Base-by-base conservation (phyloP, 2,888 invertebrate species). In the Adineta ricciae region DNA sequence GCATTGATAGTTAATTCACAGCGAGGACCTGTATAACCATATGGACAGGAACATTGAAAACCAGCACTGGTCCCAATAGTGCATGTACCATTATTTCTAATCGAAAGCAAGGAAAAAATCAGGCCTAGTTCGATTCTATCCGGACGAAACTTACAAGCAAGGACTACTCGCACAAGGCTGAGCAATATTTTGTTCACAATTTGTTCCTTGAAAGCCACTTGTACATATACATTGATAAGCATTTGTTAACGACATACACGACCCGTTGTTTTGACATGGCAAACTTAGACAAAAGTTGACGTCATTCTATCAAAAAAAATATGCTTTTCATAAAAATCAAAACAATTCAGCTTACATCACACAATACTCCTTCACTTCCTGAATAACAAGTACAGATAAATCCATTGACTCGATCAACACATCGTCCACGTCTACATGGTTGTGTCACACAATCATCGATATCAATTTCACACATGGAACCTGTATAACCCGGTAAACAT, bases 401-500 rank as follows among this genome's bases (percentile, higher is more conserved):
- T 41, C 84, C 86, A 83, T 86, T 86, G 27, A 86, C 49, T 84
- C 32, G 46, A 52, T 86, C 86, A 83, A 82, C 56, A 50, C 86
- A 86, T 46, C 36, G 38, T 41, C 86, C 84, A 46, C 84, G 84
- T 56, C 41, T 52, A 78, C 86, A 86, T 27, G 85, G 85, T 14
- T 84, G 52, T 41, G 73, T 73, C 16, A 41, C 38, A 83, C 86
- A 86, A 21, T 82, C 86, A 72, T 84, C 49, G 49, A 86, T 82
- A 24, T 82, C 36, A 49, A 46, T 83, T 36, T 86, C 86, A 64
- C 86, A 86, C 84, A 82, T 56, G 21, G n/a, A 36, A 36, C 86
- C 86, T 19, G 86, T 86, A 36, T 64, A 86, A 27, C 86, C 86
- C 36, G 86, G 84, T n/a, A 84, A n/a, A 52, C 86, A 86, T 64